phyloP scores from a whole-genome alignment of 2,797 vertebrate genomes.

The Gila robusta region DNA sequence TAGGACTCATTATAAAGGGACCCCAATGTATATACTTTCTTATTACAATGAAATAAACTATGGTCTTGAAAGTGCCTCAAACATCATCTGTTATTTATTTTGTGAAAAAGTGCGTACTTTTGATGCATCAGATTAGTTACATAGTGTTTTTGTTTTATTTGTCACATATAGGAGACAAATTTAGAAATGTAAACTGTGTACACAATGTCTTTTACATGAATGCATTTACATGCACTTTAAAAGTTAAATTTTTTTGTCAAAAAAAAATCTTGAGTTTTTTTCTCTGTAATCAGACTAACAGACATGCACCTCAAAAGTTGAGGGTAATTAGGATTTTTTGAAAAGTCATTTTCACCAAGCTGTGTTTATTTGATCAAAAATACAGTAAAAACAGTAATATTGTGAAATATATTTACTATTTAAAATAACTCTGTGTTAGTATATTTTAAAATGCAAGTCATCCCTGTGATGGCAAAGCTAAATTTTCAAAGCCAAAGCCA shows the following conservation, averaged over 20 bases:
- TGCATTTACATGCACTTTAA: not conserved
- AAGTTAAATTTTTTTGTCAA: not conserved
- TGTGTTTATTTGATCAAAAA: not conserved
- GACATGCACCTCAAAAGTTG: not conserved
- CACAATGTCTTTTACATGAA: not conserved
- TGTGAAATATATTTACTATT: not conserved
- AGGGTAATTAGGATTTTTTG: not conserved
- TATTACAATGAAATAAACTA: slow-evolving; percentile 90
- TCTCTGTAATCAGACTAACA: not conserved
- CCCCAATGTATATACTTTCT: slow-evolving; percentile 87
- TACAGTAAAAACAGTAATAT: not conserved
- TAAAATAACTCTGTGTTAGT: not conserved
- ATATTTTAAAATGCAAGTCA: not conserved
- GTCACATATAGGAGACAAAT: not conserved
- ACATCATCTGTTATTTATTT: slow-evolving; percentile 66
- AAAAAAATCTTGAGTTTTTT: not conserved
- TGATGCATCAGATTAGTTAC: not conserved
- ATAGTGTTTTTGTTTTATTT: not conserved
- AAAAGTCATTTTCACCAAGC: not conserved
- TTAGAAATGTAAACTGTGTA: not conserved
- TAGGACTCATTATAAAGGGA: slow-evolving; percentile 84
- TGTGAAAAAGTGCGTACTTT: not conserved
- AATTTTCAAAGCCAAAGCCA: not conserved
- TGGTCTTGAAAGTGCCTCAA: slow-evolving; percentile 90
- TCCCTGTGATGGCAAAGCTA: not conserved